Evolutionary conservation across 2,888 invertebrate genomes (phyloP).

Genomic region (Clusia tigrina): DNA sequence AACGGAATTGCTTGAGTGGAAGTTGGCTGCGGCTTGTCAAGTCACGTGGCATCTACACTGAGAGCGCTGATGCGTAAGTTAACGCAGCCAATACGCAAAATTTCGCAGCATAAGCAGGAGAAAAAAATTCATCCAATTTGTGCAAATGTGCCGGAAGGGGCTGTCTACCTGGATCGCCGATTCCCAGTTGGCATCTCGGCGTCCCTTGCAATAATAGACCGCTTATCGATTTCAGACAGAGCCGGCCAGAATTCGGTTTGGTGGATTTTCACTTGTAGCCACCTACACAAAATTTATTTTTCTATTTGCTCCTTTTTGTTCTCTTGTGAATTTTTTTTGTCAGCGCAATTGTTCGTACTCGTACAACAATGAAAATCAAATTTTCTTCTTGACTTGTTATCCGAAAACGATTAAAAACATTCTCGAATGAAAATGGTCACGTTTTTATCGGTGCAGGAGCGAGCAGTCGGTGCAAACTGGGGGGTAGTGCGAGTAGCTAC

Average conservation of each 20-base stretch:
- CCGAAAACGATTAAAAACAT: constrained; percentile 1
- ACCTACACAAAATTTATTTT: not conserved
- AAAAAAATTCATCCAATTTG: constrained; percentile 31
- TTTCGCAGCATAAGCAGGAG: too few species aligned
- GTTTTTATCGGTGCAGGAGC: not conserved
- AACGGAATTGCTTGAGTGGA: not conserved
- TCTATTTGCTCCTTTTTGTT: too few species aligned
- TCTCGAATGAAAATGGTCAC: not conserved
- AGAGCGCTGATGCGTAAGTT: too few species aligned
- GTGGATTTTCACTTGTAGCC: not conserved
- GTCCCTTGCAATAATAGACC: not conserved
- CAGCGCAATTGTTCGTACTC: constrained; percentile 23
- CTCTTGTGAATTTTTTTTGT: constrained; percentile 11
- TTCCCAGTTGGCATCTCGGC: not conserved
- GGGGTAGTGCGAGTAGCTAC: not conserved
- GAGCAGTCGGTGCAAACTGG: not conserved
- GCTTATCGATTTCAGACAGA: constrained; percentile 9
- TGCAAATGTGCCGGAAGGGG: constrained; percentile 22
- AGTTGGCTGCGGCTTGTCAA: not conserved
- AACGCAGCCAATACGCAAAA: not conserved
- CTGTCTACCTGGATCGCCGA: too few species aligned
- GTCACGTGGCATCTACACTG: not conserved
- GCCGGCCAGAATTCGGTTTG: not conserved
- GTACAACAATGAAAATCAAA: constrained; percentile 43
- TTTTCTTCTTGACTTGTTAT: constrained; percentile 40